Evolutionary conservation across 2,888 invertebrate genomes (phyloP).

Genomic region (Toxonevra muliebris): DNA sequence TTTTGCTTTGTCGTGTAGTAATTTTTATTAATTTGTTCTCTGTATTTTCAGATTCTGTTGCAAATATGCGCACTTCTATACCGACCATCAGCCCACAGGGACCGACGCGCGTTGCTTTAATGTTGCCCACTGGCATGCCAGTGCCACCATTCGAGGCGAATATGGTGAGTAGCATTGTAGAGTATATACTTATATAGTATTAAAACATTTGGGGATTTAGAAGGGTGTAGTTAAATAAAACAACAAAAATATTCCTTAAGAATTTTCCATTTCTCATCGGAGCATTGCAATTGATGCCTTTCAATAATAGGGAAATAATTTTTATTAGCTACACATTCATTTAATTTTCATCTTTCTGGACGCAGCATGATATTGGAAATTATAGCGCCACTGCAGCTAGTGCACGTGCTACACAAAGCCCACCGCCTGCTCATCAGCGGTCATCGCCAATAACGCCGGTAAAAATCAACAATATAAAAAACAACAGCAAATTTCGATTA

Average conservation of each 20-base stretch:
- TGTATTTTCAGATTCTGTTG: constrained; percentile 60
- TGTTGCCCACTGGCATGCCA: constrained; percentile 69
- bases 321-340: too few relatives aligned
- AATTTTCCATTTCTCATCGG: too few relatives aligned
- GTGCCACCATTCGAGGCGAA: constrained; percentile 73
- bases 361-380: constrained; percentile 70
- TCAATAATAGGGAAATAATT: too few relatives aligned
- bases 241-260: too few relatives aligned
- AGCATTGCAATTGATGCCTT: too few relatives aligned
- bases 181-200: too few relatives aligned
- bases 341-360: constrained; percentile 47
- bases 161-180: constrained; percentile 81
- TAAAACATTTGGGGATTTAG: too few relatives aligned
- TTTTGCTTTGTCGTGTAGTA: background rate
- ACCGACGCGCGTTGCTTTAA: constrained; percentile 67
- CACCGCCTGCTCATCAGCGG: constrained; percentile 87
- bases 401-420: constrained; percentile 71
- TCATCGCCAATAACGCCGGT: constrained; percentile 78
- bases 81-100: constrained; percentile 72
- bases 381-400: constrained; percentile 63
- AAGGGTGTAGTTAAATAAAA: too few relatives aligned
- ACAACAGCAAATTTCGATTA: background rate
- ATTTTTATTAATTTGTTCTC: constrained; percentile 1
- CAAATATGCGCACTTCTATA: constrained; percentile 68
- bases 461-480: constrained; percentile 56